Evolutionary conservation across 1,140 invertebrate species (phyloP), one percentile per base, ranked within the genome.

Genomic region (Bombus breviceps): DNA sequence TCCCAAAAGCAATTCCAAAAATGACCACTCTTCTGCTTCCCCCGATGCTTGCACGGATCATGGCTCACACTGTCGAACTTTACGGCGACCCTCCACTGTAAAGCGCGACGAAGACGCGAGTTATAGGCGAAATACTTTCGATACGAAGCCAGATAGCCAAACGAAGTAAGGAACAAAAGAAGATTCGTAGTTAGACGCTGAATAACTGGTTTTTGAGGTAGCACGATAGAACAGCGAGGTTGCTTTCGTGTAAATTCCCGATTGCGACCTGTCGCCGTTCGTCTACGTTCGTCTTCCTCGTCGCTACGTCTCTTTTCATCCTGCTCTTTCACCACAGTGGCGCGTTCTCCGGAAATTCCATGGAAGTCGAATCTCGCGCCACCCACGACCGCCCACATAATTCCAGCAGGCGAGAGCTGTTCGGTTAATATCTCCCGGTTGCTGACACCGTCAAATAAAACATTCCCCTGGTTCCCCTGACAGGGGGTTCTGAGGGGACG

Each of bases 381-480:
- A 83, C 88, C 89, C 89, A 76, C 74, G 83, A 89, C 88, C 91
- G 86, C 83, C 87, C 88, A 92, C 89, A 90, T 93, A 93, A 93
- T 93, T 93, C 88, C 86, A 83, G 83, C 83, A 74, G 87, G 83
- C 88, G 84, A 89, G 89, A 91, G 89, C 90, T 89, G 89, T 90
- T 91, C 90, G 91, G 88, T 92, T 91, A 93, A 93, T 92, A 92
- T 92, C 91, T 91, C 89, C 83, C 84, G 84, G 81, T 90, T 93
- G 92, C 91, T 93, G 92, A 93, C 93, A 90, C 84, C 85, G 89
- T 91, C 88, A 89, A 93, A 93, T 93, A 92, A 93, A 93, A 92
- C 88, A 92, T 92, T 88, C 85, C 85, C 83, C 84, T 47, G 79
- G 39, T 41, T 71, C 73, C 81, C 25, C 25, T 12, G 76, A 74